Percentiles rank a stretch among this genome's conserved stretches.
These are phyloP conservation scores for Sebastes cheni DNA, from an alignment of 2,797 vertebrate species.

Conservation along the genomic window DNA sequence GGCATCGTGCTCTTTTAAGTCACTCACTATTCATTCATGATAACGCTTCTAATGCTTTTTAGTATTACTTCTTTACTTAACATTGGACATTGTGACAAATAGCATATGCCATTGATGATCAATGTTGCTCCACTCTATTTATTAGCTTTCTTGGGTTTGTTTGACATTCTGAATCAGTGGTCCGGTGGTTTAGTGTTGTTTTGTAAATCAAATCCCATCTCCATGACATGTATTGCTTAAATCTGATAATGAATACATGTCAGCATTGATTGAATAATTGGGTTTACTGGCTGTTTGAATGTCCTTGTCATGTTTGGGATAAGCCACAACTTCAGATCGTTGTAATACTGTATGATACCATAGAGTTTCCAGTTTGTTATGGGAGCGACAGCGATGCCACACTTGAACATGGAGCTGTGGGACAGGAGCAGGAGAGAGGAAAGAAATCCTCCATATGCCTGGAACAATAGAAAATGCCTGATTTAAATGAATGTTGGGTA, in stretches of 20 bases:
- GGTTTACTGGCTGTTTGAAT: neutral
- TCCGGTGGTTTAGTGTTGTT: neutral
- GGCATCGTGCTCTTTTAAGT: neutral
- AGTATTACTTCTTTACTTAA: neutral
- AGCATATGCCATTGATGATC: neutral
- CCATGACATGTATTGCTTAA: neutral
- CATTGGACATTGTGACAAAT: neutral
- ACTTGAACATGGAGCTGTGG: conserved; percentile 63
- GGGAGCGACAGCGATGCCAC: conserved; percentile 76
- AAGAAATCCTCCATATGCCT: conserved; percentile 82
- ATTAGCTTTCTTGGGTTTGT: neutral
- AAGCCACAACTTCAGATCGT: neutral
- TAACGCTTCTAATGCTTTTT: neutral
- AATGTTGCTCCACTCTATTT: neutral
- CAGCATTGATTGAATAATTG: neutral
- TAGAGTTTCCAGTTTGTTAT: conserved; percentile 82
- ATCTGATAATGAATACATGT: neutral
- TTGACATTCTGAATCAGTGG: neutral
- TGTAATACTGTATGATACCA: conserved; percentile 42
- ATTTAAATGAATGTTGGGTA: neutral
- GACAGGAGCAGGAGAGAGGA: conserved; percentile 76
- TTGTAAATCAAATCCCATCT: neutral
- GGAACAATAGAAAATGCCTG: neutral
- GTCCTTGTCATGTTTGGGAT: neutral
- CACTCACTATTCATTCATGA: neutral